These are phyloP conservation scores for Megalops cyprinoides DNA, from an alignment of 2,797 vertebrate genomes.

Conservation along the genomic window DNA sequence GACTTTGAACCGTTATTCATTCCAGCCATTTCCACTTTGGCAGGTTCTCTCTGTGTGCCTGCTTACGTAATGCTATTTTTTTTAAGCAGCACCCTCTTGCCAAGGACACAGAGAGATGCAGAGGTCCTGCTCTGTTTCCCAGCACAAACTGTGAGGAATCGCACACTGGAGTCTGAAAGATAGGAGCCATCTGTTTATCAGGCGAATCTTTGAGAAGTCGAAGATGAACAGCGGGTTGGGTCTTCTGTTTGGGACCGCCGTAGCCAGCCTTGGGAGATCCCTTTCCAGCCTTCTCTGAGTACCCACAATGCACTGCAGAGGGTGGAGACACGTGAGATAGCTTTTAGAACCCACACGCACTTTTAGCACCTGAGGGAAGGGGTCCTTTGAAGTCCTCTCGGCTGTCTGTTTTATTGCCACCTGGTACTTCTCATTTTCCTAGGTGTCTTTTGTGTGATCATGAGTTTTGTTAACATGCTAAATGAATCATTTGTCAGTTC, in stretches of 20 bases:
- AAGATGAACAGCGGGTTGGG: too few relatives aligned
- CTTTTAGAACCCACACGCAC: neutral
- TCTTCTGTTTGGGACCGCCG: too few relatives aligned
- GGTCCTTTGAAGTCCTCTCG: conserved; percentile 1
- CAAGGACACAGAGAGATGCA: conserved; percentile 35
- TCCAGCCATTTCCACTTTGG: conserved; percentile 63
- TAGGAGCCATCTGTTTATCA: neutral
- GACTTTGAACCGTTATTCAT: conserved; percentile 65
- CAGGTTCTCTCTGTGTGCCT: conserved; percentile 50
- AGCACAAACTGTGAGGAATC: neutral
- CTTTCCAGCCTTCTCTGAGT: neutral
- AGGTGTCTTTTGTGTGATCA: neutral
- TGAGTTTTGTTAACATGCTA: neutral
- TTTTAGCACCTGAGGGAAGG: neutral
- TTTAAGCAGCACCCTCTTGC: conserved; percentile 45
- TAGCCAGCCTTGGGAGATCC: too few relatives aligned
- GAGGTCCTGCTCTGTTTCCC: neutral
- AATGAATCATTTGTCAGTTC: neutral
- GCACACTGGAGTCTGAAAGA: neutral
- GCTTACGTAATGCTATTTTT: conserved; percentile 52
- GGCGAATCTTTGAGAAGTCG: too few relatives aligned
- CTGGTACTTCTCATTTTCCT: neutral
- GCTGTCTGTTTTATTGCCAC: neutral
- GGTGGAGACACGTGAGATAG: neutral
- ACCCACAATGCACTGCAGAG: neutral